Evolutionary conservation across 2,113 vertebrate genomes (phyloP).

Genomic region (Platycercus adscitus): DNA sequence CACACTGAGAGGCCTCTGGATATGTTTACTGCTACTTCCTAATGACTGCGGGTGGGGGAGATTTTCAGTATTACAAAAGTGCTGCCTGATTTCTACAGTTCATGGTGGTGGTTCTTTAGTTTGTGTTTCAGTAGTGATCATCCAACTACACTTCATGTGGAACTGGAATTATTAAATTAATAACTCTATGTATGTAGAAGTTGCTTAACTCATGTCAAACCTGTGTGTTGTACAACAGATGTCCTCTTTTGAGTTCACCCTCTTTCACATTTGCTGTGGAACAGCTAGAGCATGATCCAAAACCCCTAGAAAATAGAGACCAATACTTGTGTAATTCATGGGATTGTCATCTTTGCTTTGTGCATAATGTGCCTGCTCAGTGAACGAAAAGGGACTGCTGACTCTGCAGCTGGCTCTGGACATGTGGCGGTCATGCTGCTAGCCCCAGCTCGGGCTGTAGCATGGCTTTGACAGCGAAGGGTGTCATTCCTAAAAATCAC

Average conservation of each 20-base stretch:
- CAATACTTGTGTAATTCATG: not conserved
- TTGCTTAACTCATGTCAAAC: not conserved
- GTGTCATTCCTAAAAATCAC: fast-evolving
- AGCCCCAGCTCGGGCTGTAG: not conserved
- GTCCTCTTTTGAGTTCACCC: not conserved
- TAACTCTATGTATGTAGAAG: not conserved
- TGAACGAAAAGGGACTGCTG: not conserved
- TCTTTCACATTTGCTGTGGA: not conserved
- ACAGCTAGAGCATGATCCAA: not conserved
- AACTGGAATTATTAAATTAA: not conserved
- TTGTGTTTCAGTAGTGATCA: not conserved
- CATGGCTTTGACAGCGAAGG: not conserved
- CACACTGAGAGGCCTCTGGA: not conserved
- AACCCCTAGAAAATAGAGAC: conserved; percentile 39
- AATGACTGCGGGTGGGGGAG: not conserved
- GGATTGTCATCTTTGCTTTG: not conserved
- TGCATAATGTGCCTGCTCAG: fast-evolving
- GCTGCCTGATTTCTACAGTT: not conserved
- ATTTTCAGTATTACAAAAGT: not conserved
- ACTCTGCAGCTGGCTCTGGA: not conserved
- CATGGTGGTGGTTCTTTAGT: not conserved
- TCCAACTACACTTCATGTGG: not conserved
- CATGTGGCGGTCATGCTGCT: fast-evolving
- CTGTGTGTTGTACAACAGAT: not conserved
- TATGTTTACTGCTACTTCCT: not conserved